Base-by-base conservation (phyloP, 2,888 invertebrate genomes). In the Mycogona germanica region DNA sequence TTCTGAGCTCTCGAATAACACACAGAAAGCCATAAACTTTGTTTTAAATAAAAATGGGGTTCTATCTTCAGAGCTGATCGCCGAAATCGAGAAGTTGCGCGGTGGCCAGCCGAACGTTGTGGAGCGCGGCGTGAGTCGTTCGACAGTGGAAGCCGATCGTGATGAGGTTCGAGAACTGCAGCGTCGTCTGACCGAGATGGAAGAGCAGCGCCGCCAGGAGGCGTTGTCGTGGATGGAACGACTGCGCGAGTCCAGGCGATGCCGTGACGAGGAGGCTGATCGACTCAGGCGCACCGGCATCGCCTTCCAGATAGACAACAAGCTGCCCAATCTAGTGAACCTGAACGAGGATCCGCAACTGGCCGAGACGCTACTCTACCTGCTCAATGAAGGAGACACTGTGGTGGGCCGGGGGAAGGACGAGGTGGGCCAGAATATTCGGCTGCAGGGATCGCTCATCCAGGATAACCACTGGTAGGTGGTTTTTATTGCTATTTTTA, bases 51-150 rank as follows among this genome's bases (percentile, higher is more conserved):
- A n/a, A n/a, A n/a, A n/a, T n/a, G n/a, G n/a, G n/a, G n/a, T n/a
- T n/a, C 7, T 25, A 57, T 50, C 53, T 60, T 67, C 70, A 60
- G 82, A 82, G 64, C 67, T 85, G 54, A 74, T 79, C 57, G 77
- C 78, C 1, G 84, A 84, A 70, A 80, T 84, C 32, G 77, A 79
- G 61, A 73, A 78, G 26, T 67, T 84, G n/a, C 74, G 77, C 55
- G 75, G 76, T 1, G 68, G 79, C 41, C 71, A 78, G 62, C 2
- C 14, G n/a, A 30, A 29, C 12, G 12, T 41, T 14, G 26, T 7
- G 26, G 14, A 9, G n/a, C 32, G 28, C 12, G 12, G 12, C 9
- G 26, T 7, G 26, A 9, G 9, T 23, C 21, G 9, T 7, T 9
- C 26, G 4, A 62, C 63, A 17, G 52, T 59, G 3, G 60, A 41